These are phyloP conservation scores for Eupithecia tripunctaria DNA, from an alignment of 2,888 invertebrate genomes.

Conservation along the genomic window DNA sequence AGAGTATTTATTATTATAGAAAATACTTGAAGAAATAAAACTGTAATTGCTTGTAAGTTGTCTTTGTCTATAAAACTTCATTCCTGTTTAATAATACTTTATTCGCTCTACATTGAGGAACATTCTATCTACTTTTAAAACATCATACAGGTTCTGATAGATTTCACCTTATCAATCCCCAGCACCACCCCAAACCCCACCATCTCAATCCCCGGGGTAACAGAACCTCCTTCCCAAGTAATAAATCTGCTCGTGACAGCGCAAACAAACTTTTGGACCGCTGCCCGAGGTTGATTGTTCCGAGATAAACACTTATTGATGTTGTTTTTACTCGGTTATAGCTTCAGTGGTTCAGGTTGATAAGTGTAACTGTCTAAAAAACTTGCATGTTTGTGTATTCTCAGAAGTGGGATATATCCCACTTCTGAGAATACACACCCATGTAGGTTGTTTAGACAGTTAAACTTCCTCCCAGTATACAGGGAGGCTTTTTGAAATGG, in stretches of 20 bases:
- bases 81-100: too few species aligned
- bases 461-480: too few species aligned
- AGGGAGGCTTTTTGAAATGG: too few species aligned
- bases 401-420: not conserved
- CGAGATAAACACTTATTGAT: constrained; percentile 36
- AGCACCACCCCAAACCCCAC: constrained; percentile 11
- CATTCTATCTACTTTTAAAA: not conserved
- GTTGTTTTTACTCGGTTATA: constrained; percentile 22
- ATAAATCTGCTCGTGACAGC: constrained; percentile 37
- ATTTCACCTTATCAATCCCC: constrained; percentile 9
- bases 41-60: too few species aligned
- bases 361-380: constrained; percentile 4
- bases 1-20: too few species aligned
- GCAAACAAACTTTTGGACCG: constrained; percentile 37
- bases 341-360: not conserved
- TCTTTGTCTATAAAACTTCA: too few species aligned
- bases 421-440: not conserved
- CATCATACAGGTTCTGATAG: not conserved
- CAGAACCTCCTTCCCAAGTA: constrained; percentile 22
- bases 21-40: too few species aligned
- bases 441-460: not conserved
- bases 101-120: not conserved
- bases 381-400: not conserved
- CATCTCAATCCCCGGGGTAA: constrained; percentile 28
- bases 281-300: constrained; percentile 35